Evolutionary conservation across 35 echinoderm and acorn worm species (phyloP), one percentile per base, ranked within the genome.

Genomic region (Anneissia japonica): DNA sequence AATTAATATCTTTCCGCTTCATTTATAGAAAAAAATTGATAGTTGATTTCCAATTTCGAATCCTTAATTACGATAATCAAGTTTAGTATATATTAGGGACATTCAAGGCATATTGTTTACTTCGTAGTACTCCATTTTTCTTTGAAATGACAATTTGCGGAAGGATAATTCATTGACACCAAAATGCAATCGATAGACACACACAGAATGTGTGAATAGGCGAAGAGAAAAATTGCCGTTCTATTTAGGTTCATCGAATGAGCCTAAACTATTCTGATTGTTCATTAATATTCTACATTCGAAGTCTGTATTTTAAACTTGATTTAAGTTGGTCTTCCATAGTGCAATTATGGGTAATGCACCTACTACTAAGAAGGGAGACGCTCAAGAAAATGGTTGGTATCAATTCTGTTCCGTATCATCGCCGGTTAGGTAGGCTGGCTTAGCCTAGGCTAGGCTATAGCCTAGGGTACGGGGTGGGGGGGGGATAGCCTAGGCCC

Each of bases 341-440:
- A 64, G 51, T 64, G 19, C 19, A 64, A 64, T 64, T 64, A 81
- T 81, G 79, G 79, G 79, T 38, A 81, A 81, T 81, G 36, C 79
- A 21, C 35, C 79, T 39, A 81, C 79, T 38, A 39, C 79, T 38
- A 81, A 81, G 79, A 81, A 81, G 23, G 79, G 79, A 39, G 79
- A 81, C 38, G 23, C 79, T 17, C 79, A 81, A 81, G 79, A 81
- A 81, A 81, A 81, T 81, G 79, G 79, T 81, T 36, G 35, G 79
- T 81, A 81, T 81, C 16, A 4, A 64, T 6, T 6, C 9, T 64
- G 26, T 6, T 6, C 51, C 51, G 4, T 19, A 19, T 64, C 51
- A 64, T 4, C 14, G 40, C 14, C 40, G 40, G 23, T 43, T 43
- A 43, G 40, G 40, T 14, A 43, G 14, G 40, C 40, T 43, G 14